Evolutionary conservation across 2,888 invertebrate species (phyloP), one percentile per base, ranked within the genome.

Genomic region (Drosophila pegasa): DNA sequence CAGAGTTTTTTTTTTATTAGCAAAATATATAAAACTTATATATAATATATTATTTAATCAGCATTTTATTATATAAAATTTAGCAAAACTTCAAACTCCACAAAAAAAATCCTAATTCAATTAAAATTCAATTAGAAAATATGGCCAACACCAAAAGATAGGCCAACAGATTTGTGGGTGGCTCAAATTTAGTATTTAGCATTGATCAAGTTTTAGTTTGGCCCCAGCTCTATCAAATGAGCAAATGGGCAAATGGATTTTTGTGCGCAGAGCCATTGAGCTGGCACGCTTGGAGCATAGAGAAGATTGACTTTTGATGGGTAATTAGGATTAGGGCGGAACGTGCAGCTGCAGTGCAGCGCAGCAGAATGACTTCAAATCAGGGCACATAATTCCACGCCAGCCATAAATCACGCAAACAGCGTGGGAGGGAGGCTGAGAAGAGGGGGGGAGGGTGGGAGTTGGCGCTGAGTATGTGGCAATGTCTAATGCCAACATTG

Each of bases 351-450:
- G 75, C 77, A 71, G 22, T 56, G 64, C 33, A 41, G 48, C 62
- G 62, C 78, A 60, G 54, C 38, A 38, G 50, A 69, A 75, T 59
- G 59, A 64, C 58, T 66, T 62, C 54, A 57, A 77, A 65, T 74
- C 63, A 25, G 59, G 54, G 66, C 56, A n/a, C 66, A 47, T 94
- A 59, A 41, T 64, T 20, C 50, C 18, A n/a, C 18, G 25, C 22
- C 25, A 94, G 56, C 51, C 33, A 77, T 77, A 74, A 77, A 78
- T 77, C 78, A 76, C 16, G 29, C 57, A 54, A 45, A 27, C 55
- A 57, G 57, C 63, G 25, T 4, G 25, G 25, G 25, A 25, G 20
- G 9, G 38, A 52, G 4, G 4, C 2, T 22, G 33, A 7, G 31
- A 35, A 12, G 55, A 8, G 14, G 6, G 9, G 4, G 9, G 2